Percentiles rank a stretch among this genome's conserved stretches.
These are phyloP conservation scores for Dolichallabes microphthalmus DNA, from an alignment of 2,113 vertebrate species.

Conservation along the genomic window DNA sequence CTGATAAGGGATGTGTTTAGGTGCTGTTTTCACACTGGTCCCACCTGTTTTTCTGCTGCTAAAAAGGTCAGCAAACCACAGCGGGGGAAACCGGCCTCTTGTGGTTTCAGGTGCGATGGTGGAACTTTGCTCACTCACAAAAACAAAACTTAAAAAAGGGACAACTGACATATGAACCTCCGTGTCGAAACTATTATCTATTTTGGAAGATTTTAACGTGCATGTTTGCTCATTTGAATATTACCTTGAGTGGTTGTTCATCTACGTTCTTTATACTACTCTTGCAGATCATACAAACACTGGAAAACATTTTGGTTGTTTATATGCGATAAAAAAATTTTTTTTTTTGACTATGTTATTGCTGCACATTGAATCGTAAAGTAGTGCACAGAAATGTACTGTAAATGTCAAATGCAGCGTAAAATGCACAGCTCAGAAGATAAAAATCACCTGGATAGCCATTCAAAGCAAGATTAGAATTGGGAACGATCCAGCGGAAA, in stretches of 20 bases:
- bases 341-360: not conserved
- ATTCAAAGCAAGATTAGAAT: not conserved
- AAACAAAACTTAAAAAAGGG: slow-evolving; percentile 39
- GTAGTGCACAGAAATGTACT: not conserved
- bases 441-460: not conserved
- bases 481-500: not conserved
- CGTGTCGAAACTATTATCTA: not conserved
- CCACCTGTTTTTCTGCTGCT: slow-evolving; percentile 38
- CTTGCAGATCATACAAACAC: not conserved
- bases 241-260: not conserved
- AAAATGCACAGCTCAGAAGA: not conserved
- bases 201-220: not conserved
- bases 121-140: slow-evolving; percentile 11
- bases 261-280: not conserved
- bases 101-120: slow-evolving; percentile 37
- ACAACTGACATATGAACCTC: slow-evolving; percentile 7
- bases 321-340: not conserved
- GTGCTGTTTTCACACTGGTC: not conserved
- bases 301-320: not conserved
- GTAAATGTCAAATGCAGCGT: too few species aligned
- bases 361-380: not conserved
- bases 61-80: slow-evolving; percentile 42
- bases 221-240: not conserved
- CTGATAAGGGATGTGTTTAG: slow-evolving; percentile 12
- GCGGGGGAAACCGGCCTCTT: slow-evolving; percentile 33